phyloP scores from a whole-genome alignment of 2,888 invertebrate species.

The Leptinotarsa tumamoca region DNA sequence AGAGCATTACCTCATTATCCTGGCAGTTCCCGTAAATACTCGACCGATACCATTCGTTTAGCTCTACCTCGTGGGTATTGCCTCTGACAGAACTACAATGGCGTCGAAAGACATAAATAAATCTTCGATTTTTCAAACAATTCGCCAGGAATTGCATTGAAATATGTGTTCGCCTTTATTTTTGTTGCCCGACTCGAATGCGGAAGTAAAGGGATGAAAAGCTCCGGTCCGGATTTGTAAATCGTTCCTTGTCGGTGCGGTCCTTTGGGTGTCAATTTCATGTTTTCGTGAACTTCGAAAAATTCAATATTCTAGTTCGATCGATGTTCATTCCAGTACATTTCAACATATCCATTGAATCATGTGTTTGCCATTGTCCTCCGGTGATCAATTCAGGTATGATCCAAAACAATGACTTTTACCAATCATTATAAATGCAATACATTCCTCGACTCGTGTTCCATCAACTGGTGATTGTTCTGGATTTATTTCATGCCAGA shows the following conservation, averaged over 20 bases:
- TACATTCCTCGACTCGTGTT: no score
- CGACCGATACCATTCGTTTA: neutral
- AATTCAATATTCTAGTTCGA: neutral
- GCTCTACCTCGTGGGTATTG: conserved; percentile 20
- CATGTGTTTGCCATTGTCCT: no score
- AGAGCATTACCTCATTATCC: conserved; percentile 50
- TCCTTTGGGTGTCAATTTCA: neutral
- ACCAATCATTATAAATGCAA: no score
- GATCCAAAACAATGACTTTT: no score
- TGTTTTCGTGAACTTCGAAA: neutral
- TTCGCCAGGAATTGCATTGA: conserved; percentile 47
- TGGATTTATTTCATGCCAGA: no score
- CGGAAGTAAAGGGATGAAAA: neutral
- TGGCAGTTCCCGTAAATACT: conserved; percentile 20
- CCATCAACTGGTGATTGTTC: no score
- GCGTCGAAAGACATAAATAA: conserved; percentile 49
- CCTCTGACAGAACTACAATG: conserved; percentile 48
- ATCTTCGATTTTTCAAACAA: conserved; percentile 49
- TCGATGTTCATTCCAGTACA: no score
- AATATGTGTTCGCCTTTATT: conserved; percentile 47
- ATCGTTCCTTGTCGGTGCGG: neutral
- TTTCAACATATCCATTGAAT: no score
- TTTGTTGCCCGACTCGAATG: conserved; percentile 33
- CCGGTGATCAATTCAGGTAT: no score
- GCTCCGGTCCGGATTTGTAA: neutral